Evolutionary conservation across 2,113 vertebrate genomes (phyloP), one percentile per base, ranked within the genome.

Genomic region (Rhinoderma darwinii): DNA sequence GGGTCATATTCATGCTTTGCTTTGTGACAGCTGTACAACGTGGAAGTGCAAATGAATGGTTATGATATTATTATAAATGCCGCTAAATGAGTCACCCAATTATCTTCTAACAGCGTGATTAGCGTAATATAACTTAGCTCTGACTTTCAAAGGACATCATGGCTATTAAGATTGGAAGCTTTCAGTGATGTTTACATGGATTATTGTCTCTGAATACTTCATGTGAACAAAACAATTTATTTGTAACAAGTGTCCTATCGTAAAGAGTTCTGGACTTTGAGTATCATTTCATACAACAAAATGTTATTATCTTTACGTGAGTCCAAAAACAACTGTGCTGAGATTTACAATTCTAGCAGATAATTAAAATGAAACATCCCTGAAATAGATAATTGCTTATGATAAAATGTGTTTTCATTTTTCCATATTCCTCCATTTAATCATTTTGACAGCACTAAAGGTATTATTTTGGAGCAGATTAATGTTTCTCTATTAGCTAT

Each of bases 311-410:
- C 47, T 27, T 37, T 37, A 50, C 59, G 12, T 8, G 22, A 47
- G 35, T 78, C 74, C 84, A 86, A 78, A 61, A 59, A 86, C 74
- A 86, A 78, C 76, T 86, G 63, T 66, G 30, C 54, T n/a, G 56
- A 43, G 4, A 76, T 32, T 51, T 86, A 51, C 59, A 78, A 86
- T 78, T 18, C 51, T 32, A n/a, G 59, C 43, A 66, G 56, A 86
- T 68, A 78, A 86, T 86, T 61, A 78, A 86, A 51, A 37, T 85
- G 56, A 63, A 77, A 77, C 44, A 43, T 61, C 56, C 74, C 76
- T 66, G 76, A 77, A 78, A 30, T 11, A 35, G 32, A 86, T 39
- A 43, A 47, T 86, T 39, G 35, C 25, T 30, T 56, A 39, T 39
- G 35, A 9, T 41, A 39, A 80, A 41, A n/a, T 61, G 47, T 79